Evolutionary conservation across 2,888 invertebrate genomes (phyloP).

Genomic region (Luperina nickerlii): DNA sequence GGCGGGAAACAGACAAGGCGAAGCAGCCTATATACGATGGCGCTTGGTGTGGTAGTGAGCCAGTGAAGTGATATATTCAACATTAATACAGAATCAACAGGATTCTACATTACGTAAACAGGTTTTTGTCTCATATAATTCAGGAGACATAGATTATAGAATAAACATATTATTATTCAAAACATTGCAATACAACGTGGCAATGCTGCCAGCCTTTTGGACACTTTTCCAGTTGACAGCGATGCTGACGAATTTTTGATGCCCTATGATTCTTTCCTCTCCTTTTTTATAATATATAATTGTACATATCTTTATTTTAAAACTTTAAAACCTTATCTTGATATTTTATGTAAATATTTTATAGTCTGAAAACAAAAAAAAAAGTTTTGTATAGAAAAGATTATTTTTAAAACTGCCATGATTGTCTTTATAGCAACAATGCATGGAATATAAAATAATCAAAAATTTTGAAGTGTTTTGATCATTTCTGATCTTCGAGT

Average conservation of each 20-base stretch:
- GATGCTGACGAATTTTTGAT: not conserved
- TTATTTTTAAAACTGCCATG: not conserved
- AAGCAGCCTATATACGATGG: no score
- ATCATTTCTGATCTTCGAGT: constrained; percentile 22
- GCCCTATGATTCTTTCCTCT: not conserved
- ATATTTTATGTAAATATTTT: no score
- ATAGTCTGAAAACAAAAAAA: not conserved
- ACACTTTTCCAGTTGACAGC: not conserved
- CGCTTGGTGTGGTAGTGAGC: no score
- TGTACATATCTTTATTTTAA: not conserved
- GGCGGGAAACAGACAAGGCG: no score
- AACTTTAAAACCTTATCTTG: no score
- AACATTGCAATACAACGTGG: not conserved
- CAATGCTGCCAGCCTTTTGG: not conserved
- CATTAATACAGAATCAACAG: no score
- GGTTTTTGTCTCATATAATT: not conserved
- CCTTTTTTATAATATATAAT: not conserved
- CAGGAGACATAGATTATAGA: not conserved
- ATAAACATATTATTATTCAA: not conserved
- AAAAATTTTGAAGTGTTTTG: constrained; percentile 29
- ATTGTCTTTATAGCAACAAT: not conserved
- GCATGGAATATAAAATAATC: not conserved
- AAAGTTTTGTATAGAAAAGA: not conserved
- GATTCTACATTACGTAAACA: not conserved
- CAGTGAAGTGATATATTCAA: no score